Base-by-base conservation (phyloP, 2,888 invertebrate species). In the Hanleya hanleyi region DNA sequence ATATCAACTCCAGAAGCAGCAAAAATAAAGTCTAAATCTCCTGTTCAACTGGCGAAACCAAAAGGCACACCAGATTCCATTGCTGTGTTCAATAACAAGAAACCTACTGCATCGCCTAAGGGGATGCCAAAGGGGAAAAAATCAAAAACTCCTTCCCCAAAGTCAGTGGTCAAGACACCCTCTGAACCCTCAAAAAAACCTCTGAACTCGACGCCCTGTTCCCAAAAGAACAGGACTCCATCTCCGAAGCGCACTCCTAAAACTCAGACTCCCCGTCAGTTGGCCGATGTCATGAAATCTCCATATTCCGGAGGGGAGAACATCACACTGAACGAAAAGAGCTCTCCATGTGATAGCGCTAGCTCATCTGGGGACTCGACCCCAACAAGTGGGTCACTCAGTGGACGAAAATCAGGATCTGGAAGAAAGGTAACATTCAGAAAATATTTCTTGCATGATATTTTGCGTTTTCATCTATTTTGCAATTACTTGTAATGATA, bases 71-170 rank as follows among this genome's bases (percentile, higher is more conserved):
- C 47, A 32, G 36, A 38, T 0, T 71, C 67, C 29, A 47, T 62
- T 35, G 64, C 29, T 37, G 67, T 76, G 38, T 77, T 76, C 22
- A 71, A 51, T 51, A 35, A 51, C 36, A 61, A 57, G 18, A 70
- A 69, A 41, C 73, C 67, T 15, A 69, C 37, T 38, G 65, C 67
- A 15, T 15, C 49, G 15, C 65, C 70, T n/a, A n/a, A n/a, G n/a
- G n/a, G n/a, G n/a, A n/a, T n/a, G n/a, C n/a, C n/a, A n/a, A n/a
- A n/a, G n/a, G n/a, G n/a, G n/a, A n/a, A n/a, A n/a, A n/a, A n/a
- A n/a, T n/a, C n/a, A n/a, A n/a, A n/a, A n/a, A n/a, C n/a, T n/a
- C n/a, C n/a, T n/a, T n/a, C n/a, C n/a, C n/a, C n/a, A n/a, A n/a
- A n/a, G n/a, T n/a, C n/a, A n/a, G n/a, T n/a, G n/a, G n/a, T n/a